Evolutionary conservation across 2,888 invertebrate species (phyloP), one percentile per base, ranked within the genome.

Genomic region (Athalia rosae): DNA sequence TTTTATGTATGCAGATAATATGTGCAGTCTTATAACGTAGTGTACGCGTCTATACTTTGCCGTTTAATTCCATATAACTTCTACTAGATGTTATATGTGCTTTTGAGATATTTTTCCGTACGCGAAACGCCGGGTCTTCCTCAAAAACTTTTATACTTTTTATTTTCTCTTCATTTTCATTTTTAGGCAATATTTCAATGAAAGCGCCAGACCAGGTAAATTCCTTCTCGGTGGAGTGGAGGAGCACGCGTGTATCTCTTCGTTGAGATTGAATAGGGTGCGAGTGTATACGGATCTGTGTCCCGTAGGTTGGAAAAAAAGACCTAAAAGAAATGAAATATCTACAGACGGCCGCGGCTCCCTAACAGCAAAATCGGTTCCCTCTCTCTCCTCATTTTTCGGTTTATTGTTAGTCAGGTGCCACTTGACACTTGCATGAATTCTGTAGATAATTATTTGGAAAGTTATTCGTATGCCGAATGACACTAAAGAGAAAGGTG

Each of bases 201-300:
- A 73, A 74, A 61, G 61, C 61, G 11, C 61, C 50, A 61, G 59
- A 61, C 73, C 73, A 74, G 28, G 9, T 61, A 61, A 43, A 15
- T 58, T 50, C 48, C 61, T 47, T 28, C 50, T 74, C 61, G 15
- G 13, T 11, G 13, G 5, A 73, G 11, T 45, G 47, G 28, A 45
- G 4, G 47, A 59, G 48, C 45, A 61, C 59, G 48, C 13, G 58
- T 58, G 69, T 58, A 71, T 56, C 13, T 58, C 15, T 56, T 43
- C n/a, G 7, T 45, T 8, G 56, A 58, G 13, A 71, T 71, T 56
- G 58, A 56, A 71, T 43, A 43, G 58, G 9, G 11, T 1, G 53
- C 28, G 2, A 15, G 41, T 41, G 67, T 28, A 50, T 45, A 43
- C 7, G 9, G 41, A 71, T 41, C 8, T 13, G 43, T 71, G 56